phyloP scores from a whole-genome alignment of 2,113 vertebrate species.

The Nycticebus coucang region DNA sequence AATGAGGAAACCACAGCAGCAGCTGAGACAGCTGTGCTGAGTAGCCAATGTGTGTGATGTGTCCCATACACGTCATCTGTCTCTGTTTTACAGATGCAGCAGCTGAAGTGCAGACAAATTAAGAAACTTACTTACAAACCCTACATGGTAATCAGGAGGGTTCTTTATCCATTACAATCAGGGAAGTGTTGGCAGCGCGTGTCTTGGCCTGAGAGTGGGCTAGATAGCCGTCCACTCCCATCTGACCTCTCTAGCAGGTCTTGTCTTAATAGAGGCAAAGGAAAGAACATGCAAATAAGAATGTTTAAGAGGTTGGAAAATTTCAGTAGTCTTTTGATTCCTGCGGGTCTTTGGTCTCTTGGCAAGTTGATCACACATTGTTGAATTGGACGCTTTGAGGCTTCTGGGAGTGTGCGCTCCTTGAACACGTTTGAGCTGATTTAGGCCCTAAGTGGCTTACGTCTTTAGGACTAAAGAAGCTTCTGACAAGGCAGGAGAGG shows the following conservation, averaged over 20 bases:
- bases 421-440: background rate
- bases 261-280: background rate
- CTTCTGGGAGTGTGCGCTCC: background rate
- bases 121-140: background rate
- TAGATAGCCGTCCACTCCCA: background rate
- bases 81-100: background rate
- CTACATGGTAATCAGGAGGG: background rate
- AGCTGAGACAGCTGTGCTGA: background rate
- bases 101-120: background rate
- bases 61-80: background rate
- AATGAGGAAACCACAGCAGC: too few relatives aligned
- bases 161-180: background rate
- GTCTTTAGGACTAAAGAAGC: background rate
- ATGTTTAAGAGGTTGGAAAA: background rate
- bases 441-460: background rate
- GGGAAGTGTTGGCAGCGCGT: background rate
- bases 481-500: background rate
- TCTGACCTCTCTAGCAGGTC: background rate
- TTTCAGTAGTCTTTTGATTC: background rate
- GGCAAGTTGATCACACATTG: background rate
- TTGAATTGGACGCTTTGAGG: background rate
- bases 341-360: background rate
- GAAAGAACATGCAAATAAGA: background rate
- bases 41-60: background rate
- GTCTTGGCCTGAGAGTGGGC: background rate